phyloP scores from a whole-genome alignment of 1,140 invertebrate genomes.

The Drosophila pruinosa region DNA sequence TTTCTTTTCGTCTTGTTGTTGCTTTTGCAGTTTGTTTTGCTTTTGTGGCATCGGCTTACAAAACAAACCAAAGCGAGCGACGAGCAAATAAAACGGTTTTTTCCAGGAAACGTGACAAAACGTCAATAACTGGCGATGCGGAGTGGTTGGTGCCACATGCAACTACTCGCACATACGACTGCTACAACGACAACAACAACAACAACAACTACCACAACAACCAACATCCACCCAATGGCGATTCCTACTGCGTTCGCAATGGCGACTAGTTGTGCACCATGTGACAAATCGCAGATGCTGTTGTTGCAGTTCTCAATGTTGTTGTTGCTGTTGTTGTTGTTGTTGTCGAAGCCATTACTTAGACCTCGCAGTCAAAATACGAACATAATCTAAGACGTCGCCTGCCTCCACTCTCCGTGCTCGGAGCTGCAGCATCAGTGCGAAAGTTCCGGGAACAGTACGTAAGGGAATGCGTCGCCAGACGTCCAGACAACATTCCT shows the following conservation, averaged over 20 bases:
- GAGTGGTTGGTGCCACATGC: constrained; percentile 47
- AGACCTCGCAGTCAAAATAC: constrained; percentile 42
- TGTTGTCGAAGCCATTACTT: constrained; percentile 67
- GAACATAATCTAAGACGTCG: constrained; percentile 53
- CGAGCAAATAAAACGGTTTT: constrained; percentile 77
- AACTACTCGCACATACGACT: constrained; percentile 6
- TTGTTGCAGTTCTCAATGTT: constrained; percentile 39
- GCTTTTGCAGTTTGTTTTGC: constrained; percentile 44
- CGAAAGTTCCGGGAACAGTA: constrained; percentile 55
- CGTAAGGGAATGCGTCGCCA: constrained; percentile 14
- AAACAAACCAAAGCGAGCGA: constrained; percentile 70
- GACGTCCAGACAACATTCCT: constrained; percentile 63
- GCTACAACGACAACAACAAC: constrained; percentile 21
- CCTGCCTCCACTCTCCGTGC: not conserved
- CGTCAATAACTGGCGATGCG: constrained; percentile 60
- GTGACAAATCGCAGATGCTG: constrained; percentile 56
- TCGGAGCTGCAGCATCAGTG: constrained; percentile 18
- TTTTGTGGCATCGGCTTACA: constrained; percentile 70
- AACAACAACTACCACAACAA: not conserved
- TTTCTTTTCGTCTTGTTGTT: not conserved
- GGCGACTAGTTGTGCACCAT: constrained; percentile 41
- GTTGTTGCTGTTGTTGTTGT: constrained; percentile 36
- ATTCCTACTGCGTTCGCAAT: constrained; percentile 32
- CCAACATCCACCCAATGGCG: constrained; percentile 21
- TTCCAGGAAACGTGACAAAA: constrained; percentile 81